phyloP scores from a whole-genome alignment of 2,113 vertebrate genomes.

The Eubucco bourcierii region DNA sequence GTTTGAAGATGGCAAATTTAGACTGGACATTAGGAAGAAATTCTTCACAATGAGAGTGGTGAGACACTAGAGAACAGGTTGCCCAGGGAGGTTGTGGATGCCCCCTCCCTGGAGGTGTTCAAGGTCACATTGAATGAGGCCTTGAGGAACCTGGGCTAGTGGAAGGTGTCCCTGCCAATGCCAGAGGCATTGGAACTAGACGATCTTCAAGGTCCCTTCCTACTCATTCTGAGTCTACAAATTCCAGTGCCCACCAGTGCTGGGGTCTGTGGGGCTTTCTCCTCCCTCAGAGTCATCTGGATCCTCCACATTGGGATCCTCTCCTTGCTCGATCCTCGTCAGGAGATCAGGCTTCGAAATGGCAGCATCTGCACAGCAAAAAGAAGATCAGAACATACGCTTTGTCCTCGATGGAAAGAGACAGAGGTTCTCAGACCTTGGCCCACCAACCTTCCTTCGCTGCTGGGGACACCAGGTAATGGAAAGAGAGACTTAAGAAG shows the following conservation, averaged over 20 bases:
- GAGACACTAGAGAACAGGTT: no score
- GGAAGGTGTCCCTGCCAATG: no score
- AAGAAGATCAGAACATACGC: background rate
- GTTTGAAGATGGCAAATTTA: no score
- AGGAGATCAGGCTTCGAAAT: constrained; percentile 60
- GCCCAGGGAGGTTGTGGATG: no score
- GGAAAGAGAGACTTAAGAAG: background rate
- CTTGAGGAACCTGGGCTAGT: no score
- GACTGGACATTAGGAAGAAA: no score
- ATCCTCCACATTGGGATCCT: background rate
- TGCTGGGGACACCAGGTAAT: background rate
- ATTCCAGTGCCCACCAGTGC: background rate
- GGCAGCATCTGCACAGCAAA: constrained; percentile 5
- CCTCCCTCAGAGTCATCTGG: background rate
- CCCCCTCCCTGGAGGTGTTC: no score
- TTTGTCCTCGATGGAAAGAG: rapidly evolving
- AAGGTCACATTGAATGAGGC: no score
- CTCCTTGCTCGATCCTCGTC: constrained; percentile 45
- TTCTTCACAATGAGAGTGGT: no score
- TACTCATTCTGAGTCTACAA: no score
- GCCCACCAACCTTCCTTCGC: constrained; percentile 37
- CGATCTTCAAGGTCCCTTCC: no score
- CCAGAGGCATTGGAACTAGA: no score
- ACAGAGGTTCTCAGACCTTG: background rate
- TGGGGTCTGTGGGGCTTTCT: constrained; percentile 26